Evolutionary conservation across 2,797 vertebrate species (phyloP).

Genomic region (Paguma larvata): DNA sequence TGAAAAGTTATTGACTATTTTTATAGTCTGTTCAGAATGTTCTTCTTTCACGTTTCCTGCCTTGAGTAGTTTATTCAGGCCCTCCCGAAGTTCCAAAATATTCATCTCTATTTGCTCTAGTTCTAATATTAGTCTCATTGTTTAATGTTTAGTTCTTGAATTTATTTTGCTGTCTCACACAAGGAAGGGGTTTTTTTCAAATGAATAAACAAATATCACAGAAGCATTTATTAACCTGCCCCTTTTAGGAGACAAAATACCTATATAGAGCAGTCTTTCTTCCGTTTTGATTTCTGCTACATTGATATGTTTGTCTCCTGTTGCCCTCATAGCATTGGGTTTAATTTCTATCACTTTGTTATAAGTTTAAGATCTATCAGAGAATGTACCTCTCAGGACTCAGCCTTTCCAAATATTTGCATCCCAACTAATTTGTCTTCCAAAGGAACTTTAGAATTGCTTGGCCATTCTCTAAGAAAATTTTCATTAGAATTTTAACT

Average conservation of each 20-base stretch:
- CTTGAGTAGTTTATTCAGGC: background rate
- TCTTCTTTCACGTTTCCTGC: background rate
- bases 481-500: slow-evolving; percentile 11
- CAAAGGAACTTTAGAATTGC: background rate
- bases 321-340: background rate
- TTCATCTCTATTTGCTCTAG: background rate
- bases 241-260: background rate
- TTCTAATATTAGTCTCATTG: background rate
- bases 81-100: background rate
- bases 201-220: background rate
- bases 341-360: background rate
- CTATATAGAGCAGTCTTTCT: background rate
- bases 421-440: background rate
- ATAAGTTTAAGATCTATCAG: background rate
- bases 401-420: background rate
- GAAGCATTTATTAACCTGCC: background rate
- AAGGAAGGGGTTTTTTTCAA: background rate
- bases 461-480: background rate
- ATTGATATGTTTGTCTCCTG: background rate
- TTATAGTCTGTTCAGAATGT: background rate
- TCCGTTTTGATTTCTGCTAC: background rate
- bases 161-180: background rate
- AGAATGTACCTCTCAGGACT: background rate
- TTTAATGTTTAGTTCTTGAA: background rate
- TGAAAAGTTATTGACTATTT: background rate